phyloP scores from a whole-genome alignment of 2,113 vertebrate genomes.

The Laticauda laticaudata region DNA sequence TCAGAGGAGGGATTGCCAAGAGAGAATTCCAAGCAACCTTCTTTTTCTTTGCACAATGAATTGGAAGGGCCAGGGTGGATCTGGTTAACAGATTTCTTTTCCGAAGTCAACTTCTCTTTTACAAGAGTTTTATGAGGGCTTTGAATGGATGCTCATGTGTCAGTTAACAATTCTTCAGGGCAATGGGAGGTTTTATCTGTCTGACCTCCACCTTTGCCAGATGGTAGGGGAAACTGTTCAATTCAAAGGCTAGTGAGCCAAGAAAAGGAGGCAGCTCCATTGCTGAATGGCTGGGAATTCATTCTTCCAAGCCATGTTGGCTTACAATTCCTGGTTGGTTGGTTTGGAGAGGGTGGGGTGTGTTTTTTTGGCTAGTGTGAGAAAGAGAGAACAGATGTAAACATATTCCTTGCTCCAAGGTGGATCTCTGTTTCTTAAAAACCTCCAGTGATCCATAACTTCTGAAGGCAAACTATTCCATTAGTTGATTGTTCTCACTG shows the following conservation, averaged over 20 bases:
- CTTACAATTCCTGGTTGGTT: background rate
- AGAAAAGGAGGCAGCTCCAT: conserved; percentile 11
- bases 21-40: conserved; percentile 71
- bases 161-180: conserved; percentile 85
- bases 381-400: background rate
- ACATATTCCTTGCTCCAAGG: background rate
- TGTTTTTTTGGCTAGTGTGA: background rate
- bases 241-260: conserved; percentile 37
- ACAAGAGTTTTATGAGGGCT: conserved; percentile 87
- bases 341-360: background rate
- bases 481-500: too few species aligned
- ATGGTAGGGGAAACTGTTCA: conserved; percentile 77
- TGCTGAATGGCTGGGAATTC: background rate
- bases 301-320: background rate
- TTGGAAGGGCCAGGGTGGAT: conserved; percentile 79
- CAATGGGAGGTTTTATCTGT: conserved; percentile 87
- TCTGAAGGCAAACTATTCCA: too few species aligned
- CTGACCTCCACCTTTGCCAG: conserved; percentile 94
- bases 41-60: conserved; percentile 80
- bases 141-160: conserved; percentile 87
- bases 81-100: conserved; percentile 78
- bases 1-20: conserved; percentile 81
- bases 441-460: too few species aligned
- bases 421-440: background rate
- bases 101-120: conserved; percentile 61